A percentile compares a stretch with the other conserved stretches of the same genome.
These are phyloP conservation scores for Stichodactyla mertensii DNA, from an alignment of 64 coral and sea anemone genomes.

Conservation along the genomic window DNA sequence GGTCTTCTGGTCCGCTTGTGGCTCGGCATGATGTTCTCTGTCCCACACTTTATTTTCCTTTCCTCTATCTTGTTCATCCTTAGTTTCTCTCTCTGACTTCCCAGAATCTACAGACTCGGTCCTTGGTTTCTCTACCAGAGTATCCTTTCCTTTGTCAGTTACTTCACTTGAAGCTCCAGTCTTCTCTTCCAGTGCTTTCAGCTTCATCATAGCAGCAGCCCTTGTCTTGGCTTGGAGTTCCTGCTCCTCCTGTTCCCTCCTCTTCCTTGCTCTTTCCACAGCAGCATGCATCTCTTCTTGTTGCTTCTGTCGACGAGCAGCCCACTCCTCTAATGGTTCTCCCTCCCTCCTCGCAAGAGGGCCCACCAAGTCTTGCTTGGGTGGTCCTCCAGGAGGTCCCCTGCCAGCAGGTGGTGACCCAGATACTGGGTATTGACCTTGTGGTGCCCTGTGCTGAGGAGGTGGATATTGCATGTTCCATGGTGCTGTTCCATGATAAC, in stretches of 20 bases:
- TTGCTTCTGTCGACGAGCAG: slow-evolving; percentile 10
- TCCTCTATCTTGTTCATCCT: background rate
- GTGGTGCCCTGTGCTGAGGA: background rate
- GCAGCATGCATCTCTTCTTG: slow-evolving; percentile 75
- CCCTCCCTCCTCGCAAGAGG: background rate
- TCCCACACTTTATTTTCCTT: background rate
- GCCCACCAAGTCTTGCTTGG: background rate
- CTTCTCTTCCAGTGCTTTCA: slow-evolving; percentile 72
- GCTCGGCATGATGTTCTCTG: background rate
- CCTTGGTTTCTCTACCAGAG: background rate
- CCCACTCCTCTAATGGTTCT: background rate
- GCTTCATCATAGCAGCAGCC: slow-evolving; percentile 67
- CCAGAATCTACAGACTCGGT: slow-evolving; percentile 26
- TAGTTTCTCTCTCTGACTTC: slow-evolving; percentile 26
- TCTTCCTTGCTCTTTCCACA: slow-evolving; percentile 82
- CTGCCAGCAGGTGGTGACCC: slow-evolving; percentile 14
- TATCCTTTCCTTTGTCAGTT: slow-evolving; percentile 20
- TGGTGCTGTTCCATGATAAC: slow-evolving; percentile 15
- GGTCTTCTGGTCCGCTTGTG: slow-evolving; percentile 8
- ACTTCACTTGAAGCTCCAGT: slow-evolving; percentile 17
- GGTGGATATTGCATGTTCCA: slow-evolving; percentile 46
- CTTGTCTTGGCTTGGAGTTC: slow-evolving; percentile 47
- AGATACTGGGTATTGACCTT: slow-evolving; percentile 48
- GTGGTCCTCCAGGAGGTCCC: slow-evolving; percentile 13
- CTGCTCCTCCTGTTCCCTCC: slow-evolving; percentile 74